phyloP scores from a whole-genome alignment of 2,113 vertebrate genomes.

The Loxodonta africana region DNA sequence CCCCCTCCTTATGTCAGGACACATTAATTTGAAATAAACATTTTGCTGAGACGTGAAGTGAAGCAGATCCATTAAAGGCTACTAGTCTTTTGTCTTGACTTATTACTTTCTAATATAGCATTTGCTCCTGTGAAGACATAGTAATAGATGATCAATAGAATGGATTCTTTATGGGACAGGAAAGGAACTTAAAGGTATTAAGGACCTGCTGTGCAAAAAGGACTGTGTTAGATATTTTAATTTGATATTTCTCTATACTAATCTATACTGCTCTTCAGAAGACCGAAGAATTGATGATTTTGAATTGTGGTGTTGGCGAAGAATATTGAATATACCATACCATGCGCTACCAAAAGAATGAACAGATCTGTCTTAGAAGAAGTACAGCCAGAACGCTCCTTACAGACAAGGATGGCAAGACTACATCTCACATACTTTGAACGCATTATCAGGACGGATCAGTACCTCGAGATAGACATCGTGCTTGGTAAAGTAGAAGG shows the following conservation, averaged over 20 bases:
- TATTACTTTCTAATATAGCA: conserved; percentile 28
- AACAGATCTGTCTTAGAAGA: too few relatives aligned
- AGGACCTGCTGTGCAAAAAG: not conserved
- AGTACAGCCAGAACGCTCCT: too few relatives aligned
- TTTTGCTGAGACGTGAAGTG: conserved; percentile 77
- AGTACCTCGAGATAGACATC: too few relatives aligned
- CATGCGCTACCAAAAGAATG: too few relatives aligned
- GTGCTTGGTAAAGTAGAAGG: too few relatives aligned
- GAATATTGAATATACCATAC: too few relatives aligned
- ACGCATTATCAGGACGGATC: too few relatives aligned
- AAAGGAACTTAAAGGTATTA: not conserved
- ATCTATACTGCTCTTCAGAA: too few relatives aligned
- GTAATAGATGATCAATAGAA: not conserved
- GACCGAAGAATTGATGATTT: too few relatives aligned
- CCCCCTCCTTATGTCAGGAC: conserved; percentile 76
- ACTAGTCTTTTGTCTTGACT: conserved; percentile 62
- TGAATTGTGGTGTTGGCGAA: too few relatives aligned
- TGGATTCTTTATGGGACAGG: not conserved
- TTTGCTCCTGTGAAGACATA: not conserved
- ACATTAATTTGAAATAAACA: conserved; percentile 81
- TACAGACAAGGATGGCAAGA: too few relatives aligned
- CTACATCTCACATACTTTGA: too few relatives aligned
- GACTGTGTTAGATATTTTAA: not conserved
- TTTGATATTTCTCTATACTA: not conserved
- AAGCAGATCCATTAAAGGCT: conserved; percentile 74